Base-by-base conservation (phyloP, 2,113 vertebrate species). In the Struthio camelus region DNA sequence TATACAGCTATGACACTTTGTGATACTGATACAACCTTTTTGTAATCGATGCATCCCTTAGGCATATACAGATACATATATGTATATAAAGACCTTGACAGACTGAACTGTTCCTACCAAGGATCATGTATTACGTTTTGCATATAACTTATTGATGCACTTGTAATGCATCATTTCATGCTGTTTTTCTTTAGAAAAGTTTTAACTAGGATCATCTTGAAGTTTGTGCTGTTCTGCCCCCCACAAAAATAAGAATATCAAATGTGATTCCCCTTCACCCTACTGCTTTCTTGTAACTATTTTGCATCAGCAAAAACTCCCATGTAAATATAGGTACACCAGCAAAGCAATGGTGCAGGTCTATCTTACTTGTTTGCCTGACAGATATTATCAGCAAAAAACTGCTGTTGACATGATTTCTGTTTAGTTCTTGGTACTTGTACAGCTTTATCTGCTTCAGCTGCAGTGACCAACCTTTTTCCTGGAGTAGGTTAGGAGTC, bases 1-100 rank as follows among this genome's bases (percentile, higher is more conserved):
- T 78, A 24, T 69, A 44, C 78, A 48, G 36, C 56, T 28, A 10
- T n/a, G 11, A 20, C 23, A 40, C 46, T 59, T 30, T 2, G 10
- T 59, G 34, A 9, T 59, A 72, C 76, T 48, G 34, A 16, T 11
- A 14, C 51, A 58, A 23, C 62, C 80, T 40, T 36, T 27, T 69
- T 85, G 3, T 25, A 48, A 42, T 66, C 78, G 50, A 48, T 81
- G 2, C 16, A 25, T 40, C 34, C 25, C 27, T 30, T 48, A 23
- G 1, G 2, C 3, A 18, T 32, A 28, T n/a, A n/a, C n/a, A n/a
- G n/a, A n/a, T n/a, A n/a, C n/a, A n/a, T 17, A 1, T 51, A 25
- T 8, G 2, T 76, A 30, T 76, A n/a, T 61, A 48, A n/a, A n/a
- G n/a, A 59, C 38, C 44, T 53, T 51, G 11, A 24, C n/a, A 82